Conservation (phyloP, 1,140 invertebrate species). For the Calephelis virginiensis region DNA sequence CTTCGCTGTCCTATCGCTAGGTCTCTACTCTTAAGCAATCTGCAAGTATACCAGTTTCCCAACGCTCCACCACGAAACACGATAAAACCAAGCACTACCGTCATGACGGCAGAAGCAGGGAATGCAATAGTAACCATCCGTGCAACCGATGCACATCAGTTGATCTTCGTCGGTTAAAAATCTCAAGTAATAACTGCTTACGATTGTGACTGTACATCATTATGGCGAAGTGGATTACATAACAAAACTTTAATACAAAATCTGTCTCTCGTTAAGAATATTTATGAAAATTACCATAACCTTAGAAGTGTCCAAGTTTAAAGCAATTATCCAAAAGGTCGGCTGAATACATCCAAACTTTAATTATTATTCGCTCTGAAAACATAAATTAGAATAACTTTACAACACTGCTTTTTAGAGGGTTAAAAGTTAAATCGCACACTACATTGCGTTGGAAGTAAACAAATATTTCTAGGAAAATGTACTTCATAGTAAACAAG, state of each 20-base stretch:
- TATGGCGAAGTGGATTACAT: neutral
- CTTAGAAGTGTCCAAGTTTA: conserved; percentile 11
- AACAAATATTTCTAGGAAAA: no score
- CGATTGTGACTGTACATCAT: neutral
- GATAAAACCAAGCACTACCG: no score
- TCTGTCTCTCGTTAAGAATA: neutral
- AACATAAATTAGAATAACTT: conserved; percentile 16
- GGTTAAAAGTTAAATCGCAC: neutral
- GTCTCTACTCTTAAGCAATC: no score
- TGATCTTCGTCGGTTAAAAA: no score
- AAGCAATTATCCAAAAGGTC: conserved; percentile 14
- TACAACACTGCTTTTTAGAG: neutral
- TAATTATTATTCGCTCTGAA: conserved; percentile 11
- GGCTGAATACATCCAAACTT: conserved; percentile 11
- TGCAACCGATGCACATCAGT: no score
- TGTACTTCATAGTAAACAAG: no score
- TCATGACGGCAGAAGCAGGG: no score
- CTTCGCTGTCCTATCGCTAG: no score
- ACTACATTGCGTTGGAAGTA: neutral
- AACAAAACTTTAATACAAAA: conserved; percentile 8
- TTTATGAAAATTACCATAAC: conserved; percentile 10
- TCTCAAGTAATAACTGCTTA: neutral
- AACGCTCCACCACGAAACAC: no score
- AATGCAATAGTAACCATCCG: no score
- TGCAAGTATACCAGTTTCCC: no score